Evolutionary conservation across 1,140 invertebrate genomes (phyloP).

Genomic region (Reticulitermes speratus): DNA sequence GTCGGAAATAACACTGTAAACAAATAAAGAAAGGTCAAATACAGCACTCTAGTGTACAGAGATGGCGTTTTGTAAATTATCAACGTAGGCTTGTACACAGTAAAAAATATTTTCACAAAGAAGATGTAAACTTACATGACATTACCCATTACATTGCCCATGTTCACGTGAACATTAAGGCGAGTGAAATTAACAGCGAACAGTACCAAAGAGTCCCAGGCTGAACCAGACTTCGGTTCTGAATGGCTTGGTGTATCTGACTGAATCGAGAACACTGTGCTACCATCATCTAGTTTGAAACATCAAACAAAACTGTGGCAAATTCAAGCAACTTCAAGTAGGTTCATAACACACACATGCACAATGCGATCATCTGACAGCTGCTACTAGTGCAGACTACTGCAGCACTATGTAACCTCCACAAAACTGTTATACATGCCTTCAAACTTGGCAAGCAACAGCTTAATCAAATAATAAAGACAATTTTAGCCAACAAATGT

Average conservation of each 20-base stretch:
- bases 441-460: too few species aligned
- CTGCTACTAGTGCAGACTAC: too few species aligned
- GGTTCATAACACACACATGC: too few species aligned
- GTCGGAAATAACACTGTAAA: neutral
- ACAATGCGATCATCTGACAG: too few species aligned
- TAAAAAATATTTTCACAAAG: too few species aligned
- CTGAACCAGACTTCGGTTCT: conserved; percentile 55
- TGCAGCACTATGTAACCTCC: too few species aligned
- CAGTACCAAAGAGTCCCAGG: conserved; percentile 93
- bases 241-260: conserved; percentile 52
- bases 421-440: too few species aligned
- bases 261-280: conserved; percentile 35
- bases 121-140: conserved; percentile 63
- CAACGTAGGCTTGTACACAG: too few species aligned
- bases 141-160: conserved; percentile 98
- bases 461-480: too few species aligned
- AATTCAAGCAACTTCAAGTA: too few species aligned
- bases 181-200: conserved; percentile 95
- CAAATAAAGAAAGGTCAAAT: neutral
- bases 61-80: neutral
- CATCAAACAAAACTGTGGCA: too few species aligned
- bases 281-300: neutral
- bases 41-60: neutral
- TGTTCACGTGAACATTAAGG: conserved; percentile 96
- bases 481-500: too few species aligned